Evolutionary conservation across 2,113 vertebrate genomes (phyloP), one percentile per base, ranked within the genome.

Genomic region (Trichechus manatus): DNA sequence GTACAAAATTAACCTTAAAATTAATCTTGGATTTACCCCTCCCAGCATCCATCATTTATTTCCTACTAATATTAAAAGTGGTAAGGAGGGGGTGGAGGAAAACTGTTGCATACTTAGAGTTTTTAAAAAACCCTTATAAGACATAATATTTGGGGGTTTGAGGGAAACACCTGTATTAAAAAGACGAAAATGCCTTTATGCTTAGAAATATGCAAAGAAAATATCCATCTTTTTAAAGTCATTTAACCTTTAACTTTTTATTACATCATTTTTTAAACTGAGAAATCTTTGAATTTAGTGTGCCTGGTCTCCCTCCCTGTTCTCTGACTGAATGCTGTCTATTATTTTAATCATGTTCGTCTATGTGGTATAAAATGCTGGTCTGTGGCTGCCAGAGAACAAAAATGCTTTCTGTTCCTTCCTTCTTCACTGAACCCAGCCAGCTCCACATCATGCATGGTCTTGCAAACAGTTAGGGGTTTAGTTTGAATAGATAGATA

Each of bases 401-500:
- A 96, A 88, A 94, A 29, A 17, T 53, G 87, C 97, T 97, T 90
- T 95, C 89, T 96, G 78, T 90, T 93, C 66, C 66, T 44, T 97
- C 95, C 97, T 97, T 92, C 89, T 96, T 97, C 88, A 96, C 91
- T 90, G 91, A 89, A 86, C 90, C 25, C 36, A 80, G 82, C 95
- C 36, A 80, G 82, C 95, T 94, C 63, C 44, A 53, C 22, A 31
- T 96, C 94, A 27, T 20, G 59, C 93, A 9, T 75, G 74, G 95
- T 92, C 96, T 97, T 14, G 66, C 81, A 87, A 92, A 97, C 93
- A 95, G 94, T 83, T 27, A 19, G 8, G 86, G 93, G 95, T 96
- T 98, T 97, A 95, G 98, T 98, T 84, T 93, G 94, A 98, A 91
- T 92, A 29, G 94, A 99, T 99, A 98, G 93, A 99, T 99, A 98